A percentile compares a stretch with the other conserved stretches of the same genome.
Conservation (phyloP, 2,888 invertebrate species). For the Drosophila testacea region DNA sequence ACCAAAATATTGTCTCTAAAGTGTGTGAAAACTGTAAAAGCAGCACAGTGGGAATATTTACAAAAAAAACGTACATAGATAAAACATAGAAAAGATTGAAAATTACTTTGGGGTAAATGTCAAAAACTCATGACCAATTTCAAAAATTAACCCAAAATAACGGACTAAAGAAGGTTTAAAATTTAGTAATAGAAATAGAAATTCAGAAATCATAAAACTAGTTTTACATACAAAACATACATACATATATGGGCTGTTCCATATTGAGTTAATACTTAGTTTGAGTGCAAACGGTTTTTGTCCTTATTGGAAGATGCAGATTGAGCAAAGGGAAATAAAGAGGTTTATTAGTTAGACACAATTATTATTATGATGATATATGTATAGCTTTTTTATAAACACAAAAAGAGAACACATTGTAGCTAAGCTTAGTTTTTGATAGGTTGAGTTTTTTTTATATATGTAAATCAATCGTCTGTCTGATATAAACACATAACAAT, state of each 20-base stretch:
- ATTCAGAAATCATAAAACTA: slow-evolving; percentile 16
- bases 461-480: slow-evolving; percentile 27
- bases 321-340: slow-evolving; percentile 1
- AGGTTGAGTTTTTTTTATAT: slow-evolving; percentile 56
- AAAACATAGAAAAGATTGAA: slow-evolving; percentile 22
- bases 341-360: slow-evolving; percentile 73
- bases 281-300: slow-evolving; percentile 67
- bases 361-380: slow-evolving; percentile 44
- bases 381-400: slow-evolving; percentile 59
- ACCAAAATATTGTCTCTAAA: slow-evolving; percentile 62
- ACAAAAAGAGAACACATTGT: slow-evolving; percentile 28
- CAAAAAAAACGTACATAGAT: slow-evolving; percentile 22
- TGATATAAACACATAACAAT: slow-evolving; percentile 35
- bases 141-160: slow-evolving; percentile 27
- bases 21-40: slow-evolving; percentile 42
- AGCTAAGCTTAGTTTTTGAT: slow-evolving; percentile 71
- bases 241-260: slow-evolving; percentile 21
- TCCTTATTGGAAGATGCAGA: slow-evolving; percentile 67
- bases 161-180: slow-evolving; percentile 32
- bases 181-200: slow-evolving; percentile 40
- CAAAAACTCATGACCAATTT: slow-evolving; percentile 55
- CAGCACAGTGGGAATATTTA: slow-evolving; percentile 55
- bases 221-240: slow-evolving; percentile 9
- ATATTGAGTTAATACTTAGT: slow-evolving; percentile 31
- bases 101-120: slow-evolving; percentile 25